Evolutionary conservation across 2,113 vertebrate species (phyloP).

Genomic region (Mesocricetus auratus): DNA sequence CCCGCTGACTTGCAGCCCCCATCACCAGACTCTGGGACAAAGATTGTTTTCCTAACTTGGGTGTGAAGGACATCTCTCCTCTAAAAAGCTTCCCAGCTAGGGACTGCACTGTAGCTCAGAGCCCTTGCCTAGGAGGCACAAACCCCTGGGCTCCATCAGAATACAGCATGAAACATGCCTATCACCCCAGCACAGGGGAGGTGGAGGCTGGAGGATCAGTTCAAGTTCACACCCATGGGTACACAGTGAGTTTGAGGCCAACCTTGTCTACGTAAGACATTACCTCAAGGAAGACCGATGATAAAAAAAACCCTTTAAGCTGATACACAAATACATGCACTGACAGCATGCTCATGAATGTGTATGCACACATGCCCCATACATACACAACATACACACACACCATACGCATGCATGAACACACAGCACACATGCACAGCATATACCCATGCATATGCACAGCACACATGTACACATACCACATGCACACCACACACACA

Average conservation of each 20-base stretch:
- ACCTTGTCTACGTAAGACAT: not conserved
- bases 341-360: not conserved
- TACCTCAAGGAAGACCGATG: not conserved
- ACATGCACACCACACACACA: not conserved
- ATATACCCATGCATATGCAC: too few species aligned
- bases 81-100: not conserved
- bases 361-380: not conserved
- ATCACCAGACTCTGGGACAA: too few species aligned
- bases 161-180: not conserved
- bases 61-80: not conserved
- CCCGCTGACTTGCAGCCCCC: not conserved
- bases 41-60: not conserved
- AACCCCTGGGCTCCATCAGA: not conserved
- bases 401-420: too few species aligned
- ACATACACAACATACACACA: not conserved
- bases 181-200: not conserved
- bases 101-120: not conserved
- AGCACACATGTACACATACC: accelerated
- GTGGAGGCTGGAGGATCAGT: not conserved
- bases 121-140: not conserved
- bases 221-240: not conserved
- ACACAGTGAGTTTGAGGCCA: not conserved
- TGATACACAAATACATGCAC: not conserved
- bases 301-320: not conserved
- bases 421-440: not conserved